Evolutionary conservation across 2,888 invertebrate genomes (phyloP).

Genomic region (Graphium colonna): DNA sequence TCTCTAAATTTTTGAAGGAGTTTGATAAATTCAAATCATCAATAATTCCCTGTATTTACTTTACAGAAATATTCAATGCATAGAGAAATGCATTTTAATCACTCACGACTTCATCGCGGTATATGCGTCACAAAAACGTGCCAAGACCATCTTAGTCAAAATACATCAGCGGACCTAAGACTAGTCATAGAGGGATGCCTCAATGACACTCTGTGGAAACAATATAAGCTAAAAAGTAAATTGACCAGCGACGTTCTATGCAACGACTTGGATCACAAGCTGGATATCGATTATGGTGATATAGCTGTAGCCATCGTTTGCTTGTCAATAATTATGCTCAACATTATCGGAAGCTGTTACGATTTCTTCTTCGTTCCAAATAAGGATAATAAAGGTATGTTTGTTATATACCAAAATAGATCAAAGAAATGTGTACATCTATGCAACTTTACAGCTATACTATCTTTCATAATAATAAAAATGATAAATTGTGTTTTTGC

Average conservation of each 20-base stretch:
- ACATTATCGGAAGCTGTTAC: conserved; percentile 54
- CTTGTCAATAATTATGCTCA: conserved; percentile 45
- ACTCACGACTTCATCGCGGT: conserved; percentile 35
- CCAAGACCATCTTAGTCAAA: conserved; percentile 24
- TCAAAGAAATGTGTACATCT: no score
- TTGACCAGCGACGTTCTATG: conserved; percentile 46
- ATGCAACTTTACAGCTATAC: no score
- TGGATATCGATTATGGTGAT: conserved; percentile 44
- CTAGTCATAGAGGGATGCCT: conserved; percentile 39
- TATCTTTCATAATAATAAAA: no score
- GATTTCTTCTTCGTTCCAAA: conserved; percentile 32
- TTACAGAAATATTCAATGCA: conserved; percentile 39
- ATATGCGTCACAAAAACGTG: conserved; percentile 38
- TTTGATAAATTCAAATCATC: no score
- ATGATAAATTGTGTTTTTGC: background rate
- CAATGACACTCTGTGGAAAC: conserved; percentile 44
- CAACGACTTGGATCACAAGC: conserved; percentile 37
- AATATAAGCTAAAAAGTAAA: conserved; percentile 48
- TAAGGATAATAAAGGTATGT: conserved; percentile 23
- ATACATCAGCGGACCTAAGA: conserved; percentile 28
- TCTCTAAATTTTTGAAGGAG: no score
- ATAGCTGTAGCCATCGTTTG: conserved; percentile 46
- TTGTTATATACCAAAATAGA: no score
- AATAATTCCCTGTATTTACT: no score
- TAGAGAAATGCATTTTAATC: conserved; percentile 36